Percentiles rank a stretch among this genome's conserved stretches.
These are phyloP conservation scores for Limanda limanda DNA, from an alignment of 2,113 vertebrate genomes.

Conservation along the genomic window DNA sequence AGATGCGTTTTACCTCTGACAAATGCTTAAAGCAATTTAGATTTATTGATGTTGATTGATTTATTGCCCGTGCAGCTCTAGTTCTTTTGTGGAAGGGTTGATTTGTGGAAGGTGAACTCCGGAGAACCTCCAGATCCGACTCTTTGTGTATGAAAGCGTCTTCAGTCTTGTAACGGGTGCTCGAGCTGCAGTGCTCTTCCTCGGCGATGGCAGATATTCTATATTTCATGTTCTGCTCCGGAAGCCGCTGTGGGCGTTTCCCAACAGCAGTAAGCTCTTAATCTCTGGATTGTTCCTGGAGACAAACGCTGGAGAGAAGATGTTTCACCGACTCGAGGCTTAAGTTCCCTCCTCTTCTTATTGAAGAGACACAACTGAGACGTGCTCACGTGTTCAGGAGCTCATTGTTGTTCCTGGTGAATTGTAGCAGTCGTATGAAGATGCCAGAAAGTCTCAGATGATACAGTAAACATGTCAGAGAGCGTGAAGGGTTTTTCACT, in stretches of 20 bases:
- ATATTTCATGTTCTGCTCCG: not conserved
- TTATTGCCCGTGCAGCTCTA: too few relatives aligned
- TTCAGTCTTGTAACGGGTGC: not conserved
- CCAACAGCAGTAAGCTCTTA: not conserved
- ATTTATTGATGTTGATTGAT: too few relatives aligned
- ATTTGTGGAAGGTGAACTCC: too few relatives aligned
- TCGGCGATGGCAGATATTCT: not conserved
- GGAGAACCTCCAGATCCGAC: too few relatives aligned
- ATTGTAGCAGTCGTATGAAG: not conserved
- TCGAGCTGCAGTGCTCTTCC: not conserved
- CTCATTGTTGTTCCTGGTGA: constrained; percentile 3
- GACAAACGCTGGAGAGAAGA: not conserved
- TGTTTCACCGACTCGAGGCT: not conserved
- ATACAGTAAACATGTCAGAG: too few relatives aligned
- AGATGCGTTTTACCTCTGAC: too few relatives aligned
- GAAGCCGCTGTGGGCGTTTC: constrained; percentile 25
- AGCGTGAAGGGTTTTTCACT: too few relatives aligned
- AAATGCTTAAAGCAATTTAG: too few relatives aligned
- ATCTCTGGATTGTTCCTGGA: constrained; percentile 9
- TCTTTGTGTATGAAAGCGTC: too few relatives aligned
- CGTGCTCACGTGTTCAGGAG: not conserved
- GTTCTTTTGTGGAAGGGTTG: too few relatives aligned
- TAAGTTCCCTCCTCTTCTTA: not conserved
- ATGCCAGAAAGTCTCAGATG: not conserved
- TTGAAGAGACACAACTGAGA: too few relatives aligned